Evolutionary conservation across 2,113 vertebrate genomes (phyloP).

Genomic region (Psilopogon haemacephalus): DNA sequence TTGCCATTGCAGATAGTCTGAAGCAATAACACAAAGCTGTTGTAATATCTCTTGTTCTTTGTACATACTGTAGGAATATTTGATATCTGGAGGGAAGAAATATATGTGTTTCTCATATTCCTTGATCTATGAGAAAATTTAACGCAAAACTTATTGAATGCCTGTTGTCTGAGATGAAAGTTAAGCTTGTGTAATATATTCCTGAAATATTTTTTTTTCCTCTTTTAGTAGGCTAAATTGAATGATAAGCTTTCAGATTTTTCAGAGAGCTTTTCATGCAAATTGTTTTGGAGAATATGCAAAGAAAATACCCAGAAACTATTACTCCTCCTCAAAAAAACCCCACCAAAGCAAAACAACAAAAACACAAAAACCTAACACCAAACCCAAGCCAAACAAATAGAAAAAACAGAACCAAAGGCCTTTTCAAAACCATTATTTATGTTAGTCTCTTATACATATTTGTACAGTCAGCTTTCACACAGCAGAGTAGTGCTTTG

Average conservation of each 20-base stretch:
- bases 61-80: background rate
- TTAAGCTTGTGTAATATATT: background rate
- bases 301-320: background rate
- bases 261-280: background rate
- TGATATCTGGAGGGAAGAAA: background rate
- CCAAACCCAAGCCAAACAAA: too few relatives aligned
- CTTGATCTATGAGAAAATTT: conserved; percentile 23
- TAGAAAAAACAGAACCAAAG: too few relatives aligned
- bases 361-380: background rate
- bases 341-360: background rate
- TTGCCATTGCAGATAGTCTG: background rate
- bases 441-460: background rate
- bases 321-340: background rate
- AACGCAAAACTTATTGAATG: background rate
- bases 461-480: background rate
- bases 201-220: background rate
- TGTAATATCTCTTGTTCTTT: background rate
- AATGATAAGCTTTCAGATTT: background rate
- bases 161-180: conserved; percentile 16
- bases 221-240: background rate
- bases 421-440: background rate
- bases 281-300: background rate
- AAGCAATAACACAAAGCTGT: background rate
- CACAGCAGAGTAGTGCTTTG: background rate
- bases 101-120: too few relatives aligned